phyloP scores from a whole-genome alignment of 2,113 vertebrate species.

The Forbesichthys papilliferus region DNA sequence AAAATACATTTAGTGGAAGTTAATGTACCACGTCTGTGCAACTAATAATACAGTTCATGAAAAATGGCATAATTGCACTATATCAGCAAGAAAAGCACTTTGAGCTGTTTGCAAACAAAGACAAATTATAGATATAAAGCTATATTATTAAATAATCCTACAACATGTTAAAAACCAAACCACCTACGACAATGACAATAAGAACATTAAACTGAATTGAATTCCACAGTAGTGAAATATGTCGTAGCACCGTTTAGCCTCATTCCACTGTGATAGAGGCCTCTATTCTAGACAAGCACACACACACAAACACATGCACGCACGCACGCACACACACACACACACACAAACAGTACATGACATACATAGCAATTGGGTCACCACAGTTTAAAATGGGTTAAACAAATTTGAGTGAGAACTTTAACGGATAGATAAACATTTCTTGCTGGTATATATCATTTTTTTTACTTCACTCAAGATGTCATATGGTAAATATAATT shows the following conservation, averaged over 20 bases:
- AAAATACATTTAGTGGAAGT: slow-evolving; percentile 74
- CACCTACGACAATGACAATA: slow-evolving; percentile 38
- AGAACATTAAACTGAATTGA: slow-evolving; percentile 29
- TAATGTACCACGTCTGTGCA: slow-evolving; percentile 78
- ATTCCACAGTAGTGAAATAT: slow-evolving; percentile 69
- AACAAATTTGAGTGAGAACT: background rate
- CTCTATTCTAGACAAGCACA: slow-evolving; percentile 8
- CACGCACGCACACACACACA: slow-evolving; percentile 13
- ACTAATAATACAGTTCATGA: slow-evolving; percentile 81
- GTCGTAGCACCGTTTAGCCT: slow-evolving; percentile 67
- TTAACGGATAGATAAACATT: no score
- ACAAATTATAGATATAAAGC: slow-evolving; percentile 52
- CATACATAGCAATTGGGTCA: background rate
- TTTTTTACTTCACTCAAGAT: no score
- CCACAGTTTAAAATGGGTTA: background rate
- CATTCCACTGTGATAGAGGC: slow-evolving; percentile 19
- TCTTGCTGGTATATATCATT: no score
- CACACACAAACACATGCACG: slow-evolving; percentile 10
- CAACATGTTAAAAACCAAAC: slow-evolving; percentile 39
- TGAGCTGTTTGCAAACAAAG: slow-evolving; percentile 47
- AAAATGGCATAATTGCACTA: slow-evolving; percentile 69
- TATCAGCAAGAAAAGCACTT: slow-evolving; percentile 51
- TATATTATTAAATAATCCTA: slow-evolving; percentile 70
- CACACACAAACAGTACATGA: background rate
- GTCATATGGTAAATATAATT: no score